Base-by-base conservation (phyloP, 2,797 vertebrate genomes). In the Adelosebastes latens region DNA sequence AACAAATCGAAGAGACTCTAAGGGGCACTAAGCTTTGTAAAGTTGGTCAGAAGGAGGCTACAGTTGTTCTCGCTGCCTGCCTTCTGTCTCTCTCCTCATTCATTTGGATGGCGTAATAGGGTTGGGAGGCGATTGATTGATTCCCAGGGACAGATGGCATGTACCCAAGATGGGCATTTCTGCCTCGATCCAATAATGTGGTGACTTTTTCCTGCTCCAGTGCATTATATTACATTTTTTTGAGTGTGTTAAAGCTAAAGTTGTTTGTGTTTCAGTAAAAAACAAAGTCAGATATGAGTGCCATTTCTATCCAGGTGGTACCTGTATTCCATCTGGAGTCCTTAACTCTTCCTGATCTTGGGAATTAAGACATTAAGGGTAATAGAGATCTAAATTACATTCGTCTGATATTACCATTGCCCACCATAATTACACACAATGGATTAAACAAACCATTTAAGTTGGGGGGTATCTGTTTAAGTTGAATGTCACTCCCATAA, bases 401-500 rank as follows among this genome's bases (percentile, higher is more conserved):
- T 80, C 85, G 79, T 85, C 86, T 89, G 88, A 92, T 93, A 88
- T 94, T 91, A 86, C 93, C 91, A 85, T 87, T 92, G 92, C 79
- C 92, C 87, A 77, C 92, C 84, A 80, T 72, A 89, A 91, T 86
- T 59, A 70, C 88, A 88, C 91, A 83, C 88, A 18, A 59, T 32
- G 91, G 92, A 94, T 94, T 94, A 87, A 87, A 85, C 88, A 60
- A 88, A 92, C 93, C 81, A 85, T 92, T 90, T 86, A 89, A 83
- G 83, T 80, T 27, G 87, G 73, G 73, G 72, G 55, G 69, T 61
- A 67, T 77, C 77, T 65, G 39, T 72, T 88, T 64, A 75, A 73
- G 79, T 84, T 91, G 89, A 94, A 95, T 94, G 93, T 94, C 93
- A 46, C 76, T 65, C 53, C 75, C 65, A 88, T 87, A 81, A 91